Evolutionary conservation across 2,888 invertebrate species (phyloP).

Genomic region (Campoletis raptor): DNA sequence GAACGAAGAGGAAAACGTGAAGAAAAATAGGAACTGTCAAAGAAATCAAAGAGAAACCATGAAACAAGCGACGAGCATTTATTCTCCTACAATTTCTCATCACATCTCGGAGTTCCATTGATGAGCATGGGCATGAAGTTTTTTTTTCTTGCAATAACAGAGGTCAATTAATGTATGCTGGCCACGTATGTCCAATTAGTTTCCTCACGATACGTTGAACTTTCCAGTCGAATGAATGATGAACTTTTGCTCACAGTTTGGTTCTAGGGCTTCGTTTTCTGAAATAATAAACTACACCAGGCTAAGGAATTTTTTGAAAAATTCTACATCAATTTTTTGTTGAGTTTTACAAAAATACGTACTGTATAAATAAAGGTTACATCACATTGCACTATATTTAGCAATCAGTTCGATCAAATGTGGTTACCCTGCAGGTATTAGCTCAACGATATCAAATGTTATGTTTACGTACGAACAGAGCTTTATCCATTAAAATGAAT

Average conservation of each 20-base stretch:
- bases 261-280: not conserved
- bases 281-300: not conserved
- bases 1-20: not conserved
- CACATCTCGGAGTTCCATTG: not conserved
- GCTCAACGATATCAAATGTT: slow-evolving; percentile 53
- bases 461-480: slow-evolving; percentile 33
- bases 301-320: not conserved
- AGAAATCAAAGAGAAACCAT: not conserved
- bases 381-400: not conserved
- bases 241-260: not conserved
- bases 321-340: not conserved
- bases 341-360: not conserved
- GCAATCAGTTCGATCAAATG: slow-evolving; percentile 67
- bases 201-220: not conserved
- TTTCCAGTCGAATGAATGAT: not conserved
- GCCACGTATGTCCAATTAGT: not conserved
- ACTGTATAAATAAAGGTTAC: not conserved
- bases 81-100: not conserved
- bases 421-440: slow-evolving; percentile 79
- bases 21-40: slow-evolving; percentile 1
- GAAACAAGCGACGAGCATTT: not conserved
- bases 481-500: slow-evolving; percentile 73
- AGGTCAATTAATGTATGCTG: not conserved
- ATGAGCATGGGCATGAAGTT: not conserved
- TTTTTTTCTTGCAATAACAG: not conserved